Conservation (phyloP, 2,888 invertebrate genomes). For the Calephelis perditalis region DNA sequence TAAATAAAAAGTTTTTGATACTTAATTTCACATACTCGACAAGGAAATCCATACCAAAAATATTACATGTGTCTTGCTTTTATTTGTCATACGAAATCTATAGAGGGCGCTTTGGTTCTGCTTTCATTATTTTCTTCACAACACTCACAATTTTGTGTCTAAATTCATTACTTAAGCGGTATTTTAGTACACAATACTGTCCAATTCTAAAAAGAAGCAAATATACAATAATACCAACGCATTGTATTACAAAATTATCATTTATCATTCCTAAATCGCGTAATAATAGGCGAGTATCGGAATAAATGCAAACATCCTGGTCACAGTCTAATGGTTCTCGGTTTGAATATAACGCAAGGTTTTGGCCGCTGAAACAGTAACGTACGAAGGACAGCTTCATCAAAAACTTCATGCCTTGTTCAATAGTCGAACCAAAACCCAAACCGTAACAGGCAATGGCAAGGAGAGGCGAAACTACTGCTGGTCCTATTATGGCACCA, state of each 20-base stretch:
- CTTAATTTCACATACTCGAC: no score
- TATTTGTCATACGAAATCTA: not conserved
- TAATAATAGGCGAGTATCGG: constrained; percentile 79
- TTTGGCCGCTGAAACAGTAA: constrained; percentile 82
- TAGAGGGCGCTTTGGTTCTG: not conserved
- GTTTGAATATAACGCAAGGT: constrained; percentile 77
- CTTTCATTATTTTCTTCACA: constrained; percentile 6
- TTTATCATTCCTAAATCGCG: constrained; percentile 80
- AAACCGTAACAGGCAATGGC: constrained; percentile 80
- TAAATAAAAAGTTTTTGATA: no score
- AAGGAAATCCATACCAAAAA: not conserved
- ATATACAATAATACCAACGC: constrained; percentile 76
- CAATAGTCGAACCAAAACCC: constrained; percentile 77
- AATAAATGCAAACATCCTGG: constrained; percentile 74
- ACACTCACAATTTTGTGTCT: constrained; percentile 5
- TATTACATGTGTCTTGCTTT: not conserved
- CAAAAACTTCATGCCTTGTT: constrained; percentile 69
- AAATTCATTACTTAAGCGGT: constrained; percentile 11
- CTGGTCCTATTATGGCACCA: constrained; percentile 79
- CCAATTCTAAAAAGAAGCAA: constrained; percentile 72
- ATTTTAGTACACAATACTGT: constrained; percentile 78
- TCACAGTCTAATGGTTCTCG: constrained; percentile 79
- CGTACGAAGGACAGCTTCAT: constrained; percentile 82
- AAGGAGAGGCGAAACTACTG: constrained; percentile 73
- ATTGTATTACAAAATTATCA: constrained; percentile 71